phyloP scores from a whole-genome alignment of 2,113 vertebrate genomes.

The Dasypus novemcinctus region DNA sequence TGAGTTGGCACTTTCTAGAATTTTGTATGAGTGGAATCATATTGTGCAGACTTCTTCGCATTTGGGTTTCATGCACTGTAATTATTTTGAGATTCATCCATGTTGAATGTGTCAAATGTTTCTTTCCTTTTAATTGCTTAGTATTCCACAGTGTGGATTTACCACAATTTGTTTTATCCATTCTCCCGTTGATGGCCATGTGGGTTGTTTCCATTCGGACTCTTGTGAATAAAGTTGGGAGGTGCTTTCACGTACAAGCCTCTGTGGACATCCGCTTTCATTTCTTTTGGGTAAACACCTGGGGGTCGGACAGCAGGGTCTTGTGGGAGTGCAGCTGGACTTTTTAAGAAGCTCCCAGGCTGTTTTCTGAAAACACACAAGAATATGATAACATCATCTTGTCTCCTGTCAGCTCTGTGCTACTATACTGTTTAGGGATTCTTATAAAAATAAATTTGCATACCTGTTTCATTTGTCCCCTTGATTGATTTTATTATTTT shows the following conservation, averaged over 20 bases:
- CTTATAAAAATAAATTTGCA: not conserved
- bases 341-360: not conserved
- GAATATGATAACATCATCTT: not conserved
- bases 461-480: not conserved
- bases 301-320: not conserved
- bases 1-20: not conserved
- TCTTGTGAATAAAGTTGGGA: not conserved
- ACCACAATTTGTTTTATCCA: not conserved
- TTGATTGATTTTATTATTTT: not conserved
- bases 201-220: not conserved
- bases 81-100: not conserved
- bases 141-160: not conserved
- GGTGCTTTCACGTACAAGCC: not conserved
- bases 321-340: not conserved
- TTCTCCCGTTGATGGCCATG: not conserved
- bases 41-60: not conserved
- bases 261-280: not conserved
- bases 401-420: not conserved
- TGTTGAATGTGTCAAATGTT: not conserved
- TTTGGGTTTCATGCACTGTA: not conserved
- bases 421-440: not conserved
- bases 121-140: not conserved
- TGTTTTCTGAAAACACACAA: not conserved
- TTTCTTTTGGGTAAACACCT: not conserved
- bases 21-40: not conserved